phyloP scores from a whole-genome alignment of 2,797 vertebrate species.

The Rhinoraja longicauda region DNA sequence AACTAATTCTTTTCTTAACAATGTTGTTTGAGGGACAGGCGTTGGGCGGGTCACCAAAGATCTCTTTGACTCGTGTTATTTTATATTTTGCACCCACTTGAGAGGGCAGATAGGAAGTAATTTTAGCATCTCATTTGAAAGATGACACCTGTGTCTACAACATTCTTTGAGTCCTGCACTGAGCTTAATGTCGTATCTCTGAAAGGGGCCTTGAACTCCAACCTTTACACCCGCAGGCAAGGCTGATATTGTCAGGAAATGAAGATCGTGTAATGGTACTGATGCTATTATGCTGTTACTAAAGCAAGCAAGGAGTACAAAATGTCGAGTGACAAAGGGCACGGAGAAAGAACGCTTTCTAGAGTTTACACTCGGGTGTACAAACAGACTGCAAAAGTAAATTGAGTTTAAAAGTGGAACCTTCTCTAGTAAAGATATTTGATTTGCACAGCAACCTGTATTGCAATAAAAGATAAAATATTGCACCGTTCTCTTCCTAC shows the following conservation, averaged over 20 bases:
- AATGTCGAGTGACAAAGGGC: neutral
- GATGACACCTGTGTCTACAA: neutral
- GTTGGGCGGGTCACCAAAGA: neutral
- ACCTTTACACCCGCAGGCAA: neutral
- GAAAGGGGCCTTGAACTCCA: neutral
- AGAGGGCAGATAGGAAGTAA: neutral
- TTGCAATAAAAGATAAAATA: neutral
- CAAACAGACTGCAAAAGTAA: neutral
- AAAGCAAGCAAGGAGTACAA: neutral
- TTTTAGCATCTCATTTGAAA: neutral
- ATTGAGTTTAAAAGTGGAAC: neutral
- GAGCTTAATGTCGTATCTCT: neutral
- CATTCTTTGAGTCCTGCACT: neutral
- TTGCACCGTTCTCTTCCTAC: neutral
- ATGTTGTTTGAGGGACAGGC: neutral
- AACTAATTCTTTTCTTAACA: neutral
- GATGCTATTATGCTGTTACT: neutral
- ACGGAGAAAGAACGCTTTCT: neutral
- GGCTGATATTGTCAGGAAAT: too few relatives aligned
- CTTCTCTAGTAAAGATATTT: neutral
- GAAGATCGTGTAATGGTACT: neutral
- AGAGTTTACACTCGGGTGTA: neutral
- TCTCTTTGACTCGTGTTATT: neutral
- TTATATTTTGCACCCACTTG: neutral
- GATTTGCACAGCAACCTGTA: neutral